These are phyloP conservation scores for Heliconius aoede DNA, from an alignment of 2,888 invertebrate genomes.

Conservation along the genomic window DNA sequence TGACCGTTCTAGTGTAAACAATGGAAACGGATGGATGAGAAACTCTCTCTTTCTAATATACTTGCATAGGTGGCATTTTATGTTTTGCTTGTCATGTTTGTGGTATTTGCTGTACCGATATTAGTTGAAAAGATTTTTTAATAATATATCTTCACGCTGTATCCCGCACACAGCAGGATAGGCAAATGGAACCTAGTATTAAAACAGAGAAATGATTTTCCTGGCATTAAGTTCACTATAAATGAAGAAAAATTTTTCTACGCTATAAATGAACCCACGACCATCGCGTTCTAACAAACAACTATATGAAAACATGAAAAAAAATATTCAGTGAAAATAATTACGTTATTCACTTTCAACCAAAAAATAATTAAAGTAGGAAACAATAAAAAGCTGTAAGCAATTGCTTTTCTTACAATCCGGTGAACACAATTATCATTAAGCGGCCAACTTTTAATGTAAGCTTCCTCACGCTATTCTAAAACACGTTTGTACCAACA, in stretches of 20 bases:
- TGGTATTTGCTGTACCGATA: not conserved
- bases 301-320: no score
- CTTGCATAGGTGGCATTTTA: conserved; percentile 5
- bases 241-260: not conserved
- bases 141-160: no score
- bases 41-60: conserved; percentile 10
- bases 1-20: conserved; percentile 19
- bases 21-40: conserved; percentile 23
- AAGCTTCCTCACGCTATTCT: conserved; percentile 39
- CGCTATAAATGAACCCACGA: not conserved
- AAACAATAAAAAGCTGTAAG: conserved; percentile 37
- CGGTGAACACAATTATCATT: conserved; percentile 45
- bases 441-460: conserved; percentile 44
- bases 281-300: not conserved
- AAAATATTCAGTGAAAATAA: not conserved
- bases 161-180: no score
- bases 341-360: conserved; percentile 10
- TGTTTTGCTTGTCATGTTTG: conserved; percentile 2
- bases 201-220: no score
- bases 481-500: conserved; percentile 27
- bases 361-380: conserved; percentile 23
- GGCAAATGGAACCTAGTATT: no score
- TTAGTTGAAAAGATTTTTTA: no score
- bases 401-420: conserved; percentile 44
- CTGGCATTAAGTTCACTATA: no score